phyloP scores from a whole-genome alignment of 2,113 vertebrate species.

The Cyrtonyx montezumae region DNA sequence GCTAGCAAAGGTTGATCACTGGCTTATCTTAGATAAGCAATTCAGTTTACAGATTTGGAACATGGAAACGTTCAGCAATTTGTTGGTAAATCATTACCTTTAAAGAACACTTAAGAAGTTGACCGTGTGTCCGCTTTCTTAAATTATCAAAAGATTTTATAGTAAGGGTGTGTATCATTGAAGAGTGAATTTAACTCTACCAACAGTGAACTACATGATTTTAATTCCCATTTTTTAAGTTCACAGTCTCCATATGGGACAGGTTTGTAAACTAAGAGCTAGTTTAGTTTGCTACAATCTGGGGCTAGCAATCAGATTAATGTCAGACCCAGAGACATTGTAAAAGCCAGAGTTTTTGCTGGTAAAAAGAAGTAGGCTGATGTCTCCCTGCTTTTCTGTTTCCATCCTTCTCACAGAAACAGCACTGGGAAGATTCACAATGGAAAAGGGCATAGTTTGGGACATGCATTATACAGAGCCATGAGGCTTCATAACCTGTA shows the following conservation, averaged over 20 bases:
- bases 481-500: neutral
- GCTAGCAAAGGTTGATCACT: neutral
- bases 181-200: neutral
- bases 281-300: neutral
- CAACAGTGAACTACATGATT: neutral
- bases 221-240: neutral
- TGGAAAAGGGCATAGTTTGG: neutral
- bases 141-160: neutral
- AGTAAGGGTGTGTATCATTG: neutral
- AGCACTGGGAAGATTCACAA: neutral
- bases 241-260: neutral
- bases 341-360: neutral
- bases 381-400: neutral
- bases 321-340: neutral
- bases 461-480: neutral
- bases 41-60: neutral
- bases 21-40: neutral
- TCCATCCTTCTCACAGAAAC: neutral
- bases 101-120: neutral
- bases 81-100: conserved; percentile 19
- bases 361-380: neutral
- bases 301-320: neutral
- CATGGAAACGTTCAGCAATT: neutral
- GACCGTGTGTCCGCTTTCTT: neutral
- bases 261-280: neutral